These are phyloP conservation scores for Dryadula phaetusa DNA, from an alignment of 2,888 invertebrate genomes.

Conservation along the genomic window DNA sequence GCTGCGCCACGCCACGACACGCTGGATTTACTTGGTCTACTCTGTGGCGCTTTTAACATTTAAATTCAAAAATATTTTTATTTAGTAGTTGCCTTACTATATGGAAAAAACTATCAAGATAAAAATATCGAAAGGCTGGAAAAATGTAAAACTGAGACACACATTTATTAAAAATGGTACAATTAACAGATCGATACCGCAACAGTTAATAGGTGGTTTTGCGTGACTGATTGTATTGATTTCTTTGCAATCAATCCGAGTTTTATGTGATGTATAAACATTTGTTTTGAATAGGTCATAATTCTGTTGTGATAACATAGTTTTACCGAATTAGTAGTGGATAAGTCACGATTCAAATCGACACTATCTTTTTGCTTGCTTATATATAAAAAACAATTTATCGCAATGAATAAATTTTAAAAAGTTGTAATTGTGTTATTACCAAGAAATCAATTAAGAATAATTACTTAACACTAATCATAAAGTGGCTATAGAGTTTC, in stretches of 20 bases:
- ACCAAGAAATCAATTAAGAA: no score
- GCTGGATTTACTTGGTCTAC: no score
- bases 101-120: neutral
- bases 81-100: no score
- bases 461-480: neutral
- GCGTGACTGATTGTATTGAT: slow-evolving; percentile 27
- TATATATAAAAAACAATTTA: no score
- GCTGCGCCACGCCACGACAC: no score
- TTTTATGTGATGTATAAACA: slow-evolving; percentile 18
- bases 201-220: neutral
- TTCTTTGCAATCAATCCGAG: slow-evolving; percentile 2
- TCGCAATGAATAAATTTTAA: neutral
- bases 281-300: slow-evolving; percentile 17
- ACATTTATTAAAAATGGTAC: neutral
- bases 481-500: no score
- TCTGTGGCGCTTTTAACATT: no score
- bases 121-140: neutral
- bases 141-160: neutral
- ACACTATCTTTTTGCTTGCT: neutral
- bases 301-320: slow-evolving; percentile 5
- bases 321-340: slow-evolving; percentile 7
- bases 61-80: no score
- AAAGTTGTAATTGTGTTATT: no score
- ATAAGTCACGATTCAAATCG: neutral
- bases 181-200: neutral